Conservation (phyloP, 2,113 vertebrate species). For the Ceuthmochares aereus region DNA sequence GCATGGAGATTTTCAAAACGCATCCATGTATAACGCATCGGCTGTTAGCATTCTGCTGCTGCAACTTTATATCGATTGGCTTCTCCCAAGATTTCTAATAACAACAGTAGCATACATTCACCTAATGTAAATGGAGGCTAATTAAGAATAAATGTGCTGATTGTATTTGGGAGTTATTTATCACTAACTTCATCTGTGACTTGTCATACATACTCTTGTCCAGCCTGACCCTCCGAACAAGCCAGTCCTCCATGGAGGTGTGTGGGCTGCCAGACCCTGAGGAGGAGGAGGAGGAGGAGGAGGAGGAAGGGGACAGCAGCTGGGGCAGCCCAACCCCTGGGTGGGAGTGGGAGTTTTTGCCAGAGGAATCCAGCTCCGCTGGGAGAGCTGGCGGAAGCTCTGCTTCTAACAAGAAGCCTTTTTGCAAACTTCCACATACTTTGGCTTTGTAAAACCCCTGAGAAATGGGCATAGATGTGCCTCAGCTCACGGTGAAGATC, state of each 20-base stretch:
- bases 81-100: constrained; percentile 56
- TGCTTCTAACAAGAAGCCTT: neutral
- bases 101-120: constrained; percentile 12
- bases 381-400: neutral
- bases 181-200: neutral
- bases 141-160: constrained; percentile 45
- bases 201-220: neutral
- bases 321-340: neutral
- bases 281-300: neutral
- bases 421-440: neutral
- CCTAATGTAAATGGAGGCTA: constrained; percentile 17
- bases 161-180: constrained; percentile 1
- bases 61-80: neutral
- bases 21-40: neutral
- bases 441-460: neutral
- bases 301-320: neutral
- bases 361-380: neutral
- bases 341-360: neutral
- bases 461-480: neutral
- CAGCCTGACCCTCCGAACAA: neutral
- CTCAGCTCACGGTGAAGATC: too few relatives aligned
- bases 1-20: neutral
- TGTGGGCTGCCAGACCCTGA: too few relatives aligned
- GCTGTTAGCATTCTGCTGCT: constrained; percentile 41
- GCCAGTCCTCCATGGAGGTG: neutral